phyloP scores from a whole-genome alignment of 2,797 vertebrate species.

The Acridotheres tristis region DNA sequence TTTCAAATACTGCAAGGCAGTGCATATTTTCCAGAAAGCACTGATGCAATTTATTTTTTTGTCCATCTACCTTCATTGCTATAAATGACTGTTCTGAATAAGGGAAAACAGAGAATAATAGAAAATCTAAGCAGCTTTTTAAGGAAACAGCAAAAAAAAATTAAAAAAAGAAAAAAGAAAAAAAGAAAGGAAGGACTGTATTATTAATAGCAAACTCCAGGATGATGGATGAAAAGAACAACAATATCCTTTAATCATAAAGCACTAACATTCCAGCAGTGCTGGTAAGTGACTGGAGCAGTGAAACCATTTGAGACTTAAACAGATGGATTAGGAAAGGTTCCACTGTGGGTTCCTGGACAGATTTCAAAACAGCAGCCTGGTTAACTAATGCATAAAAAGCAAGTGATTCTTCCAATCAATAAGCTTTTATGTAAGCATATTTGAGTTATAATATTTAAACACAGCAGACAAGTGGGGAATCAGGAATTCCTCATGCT shows the following conservation, averaged over 20 bases:
- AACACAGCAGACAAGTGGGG: conserved; percentile 53
- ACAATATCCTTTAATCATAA: conserved; percentile 75
- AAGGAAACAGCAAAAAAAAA: background rate
- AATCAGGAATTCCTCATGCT: conserved; percentile 49
- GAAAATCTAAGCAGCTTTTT: conserved; percentile 51
- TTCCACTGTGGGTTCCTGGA: conserved; percentile 71
- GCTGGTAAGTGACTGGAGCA: conserved; percentile 65
- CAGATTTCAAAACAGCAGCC: conserved; percentile 73
- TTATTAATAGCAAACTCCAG: conserved; percentile 72
- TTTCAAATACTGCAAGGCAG: conserved; percentile 25
- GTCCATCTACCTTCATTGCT: background rate
- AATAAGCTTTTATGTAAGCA: conserved; percentile 71
- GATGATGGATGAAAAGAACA: conserved; percentile 75
- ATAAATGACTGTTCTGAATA: conserved; percentile 36
- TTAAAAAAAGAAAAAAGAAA: no score
- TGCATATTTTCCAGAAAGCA: conserved; percentile 1
- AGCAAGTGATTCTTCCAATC: conserved; percentile 69
- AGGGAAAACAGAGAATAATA: conserved; percentile 7
- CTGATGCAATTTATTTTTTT: background rate
- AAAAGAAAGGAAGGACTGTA: background rate
- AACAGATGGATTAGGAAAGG: conserved; percentile 75
- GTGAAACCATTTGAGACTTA: conserved; percentile 74
- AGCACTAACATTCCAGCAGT: conserved; percentile 71
- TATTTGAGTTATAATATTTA: conserved; percentile 71
- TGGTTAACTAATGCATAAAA: conserved; percentile 77